A percentile compares a stretch with the other conserved stretches of the same genome.
These are phyloP conservation scores for Trypoxylus dichotomus DNA, from an alignment of 1,140 invertebrate species.

Conservation along the genomic window DNA sequence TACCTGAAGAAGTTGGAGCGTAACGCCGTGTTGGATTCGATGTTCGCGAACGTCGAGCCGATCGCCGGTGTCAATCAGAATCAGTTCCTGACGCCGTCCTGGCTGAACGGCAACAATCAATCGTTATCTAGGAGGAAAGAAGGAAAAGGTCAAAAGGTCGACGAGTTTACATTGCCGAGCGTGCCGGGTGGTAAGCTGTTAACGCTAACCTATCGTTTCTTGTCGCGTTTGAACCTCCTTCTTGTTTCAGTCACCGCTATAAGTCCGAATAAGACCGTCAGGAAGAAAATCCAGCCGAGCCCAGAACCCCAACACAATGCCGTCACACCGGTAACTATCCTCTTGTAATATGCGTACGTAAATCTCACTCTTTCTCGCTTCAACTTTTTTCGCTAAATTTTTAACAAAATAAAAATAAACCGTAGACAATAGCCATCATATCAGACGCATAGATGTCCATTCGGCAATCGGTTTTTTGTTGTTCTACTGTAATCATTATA, in stretches of 20 bases:
- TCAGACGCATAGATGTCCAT: no score
- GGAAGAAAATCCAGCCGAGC: conserved; percentile 53
- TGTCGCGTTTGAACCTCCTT: neutral
- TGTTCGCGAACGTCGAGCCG: conserved; percentile 34
- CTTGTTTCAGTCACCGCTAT: conserved; percentile 52
- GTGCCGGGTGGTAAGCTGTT: conserved; percentile 54
- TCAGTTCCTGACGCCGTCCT: conserved; percentile 33
- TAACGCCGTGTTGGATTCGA: conserved; percentile 38
- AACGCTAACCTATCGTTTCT: neutral
- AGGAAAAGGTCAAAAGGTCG: conserved; percentile 41
- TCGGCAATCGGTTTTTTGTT: no score
- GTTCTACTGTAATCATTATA: no score
- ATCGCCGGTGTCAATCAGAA: conserved; percentile 8
- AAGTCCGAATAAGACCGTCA: conserved; percentile 56
- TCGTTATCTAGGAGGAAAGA: conserved; percentile 35
- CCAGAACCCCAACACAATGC: conserved; percentile 24
- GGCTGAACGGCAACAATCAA: conserved; percentile 36
- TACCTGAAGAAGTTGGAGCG: conserved; percentile 46
- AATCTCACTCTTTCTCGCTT: no score
- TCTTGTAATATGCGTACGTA: neutral
- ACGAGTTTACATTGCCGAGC: conserved; percentile 57
- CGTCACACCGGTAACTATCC: conserved; percentile 49
- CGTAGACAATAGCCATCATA: no score
- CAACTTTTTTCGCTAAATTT: no score
- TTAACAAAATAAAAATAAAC: no score